A percentile compares a stretch with the other conserved stretches of the same genome.
phyloP scores from a whole-genome alignment of 2,113 vertebrate species.

The Coptodon bakossiorum region DNA sequence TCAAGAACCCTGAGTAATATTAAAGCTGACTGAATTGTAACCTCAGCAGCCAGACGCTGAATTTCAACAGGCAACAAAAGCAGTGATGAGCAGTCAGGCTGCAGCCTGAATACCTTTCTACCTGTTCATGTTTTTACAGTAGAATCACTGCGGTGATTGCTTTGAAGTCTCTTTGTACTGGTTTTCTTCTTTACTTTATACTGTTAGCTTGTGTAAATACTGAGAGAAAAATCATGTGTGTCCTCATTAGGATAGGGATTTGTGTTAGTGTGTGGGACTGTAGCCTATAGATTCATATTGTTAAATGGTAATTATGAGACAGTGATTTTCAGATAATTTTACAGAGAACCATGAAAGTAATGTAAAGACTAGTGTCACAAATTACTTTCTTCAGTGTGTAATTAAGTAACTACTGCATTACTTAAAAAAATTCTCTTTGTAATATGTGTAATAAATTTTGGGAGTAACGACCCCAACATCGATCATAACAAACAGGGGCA shows the following conservation, averaged over 20 bases:
- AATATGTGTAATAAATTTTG: background rate
- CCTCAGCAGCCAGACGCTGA: background rate
- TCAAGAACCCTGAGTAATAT: background rate
- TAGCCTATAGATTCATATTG: background rate
- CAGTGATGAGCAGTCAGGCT: background rate
- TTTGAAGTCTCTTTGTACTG: background rate
- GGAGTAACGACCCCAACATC: background rate
- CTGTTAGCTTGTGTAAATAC: background rate
- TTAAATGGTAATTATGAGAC: background rate
- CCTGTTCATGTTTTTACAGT: background rate
- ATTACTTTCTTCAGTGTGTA: background rate
- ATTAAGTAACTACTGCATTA: background rate
- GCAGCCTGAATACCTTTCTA: background rate
- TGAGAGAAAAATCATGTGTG: background rate
- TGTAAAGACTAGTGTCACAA: background rate
- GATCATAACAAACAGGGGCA: background rate
- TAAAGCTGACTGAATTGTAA: background rate
- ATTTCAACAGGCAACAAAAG: background rate
- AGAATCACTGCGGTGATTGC: background rate
- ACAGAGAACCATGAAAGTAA: background rate
- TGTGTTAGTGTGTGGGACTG: background rate
- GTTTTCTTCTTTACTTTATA: background rate
- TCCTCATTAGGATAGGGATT: background rate
- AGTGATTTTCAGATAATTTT: background rate
- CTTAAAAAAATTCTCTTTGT: background rate